A percentile compares a stretch with the other conserved stretches of the same genome.
phyloP scores from a whole-genome alignment of 2,797 vertebrate species.

The Paratrypauchen microcephalus region DNA sequence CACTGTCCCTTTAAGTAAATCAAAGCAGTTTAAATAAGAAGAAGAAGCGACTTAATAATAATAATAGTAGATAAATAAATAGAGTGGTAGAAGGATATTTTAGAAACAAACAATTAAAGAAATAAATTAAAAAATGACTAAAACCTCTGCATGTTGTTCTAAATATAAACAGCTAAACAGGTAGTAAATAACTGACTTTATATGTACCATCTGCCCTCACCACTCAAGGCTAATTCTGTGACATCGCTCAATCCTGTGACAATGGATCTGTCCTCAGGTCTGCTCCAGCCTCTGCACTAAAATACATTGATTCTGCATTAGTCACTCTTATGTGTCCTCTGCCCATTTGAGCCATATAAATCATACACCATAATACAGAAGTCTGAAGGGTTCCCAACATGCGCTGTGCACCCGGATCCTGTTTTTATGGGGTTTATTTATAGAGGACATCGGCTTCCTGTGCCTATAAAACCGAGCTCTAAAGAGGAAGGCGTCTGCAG shows the following conservation, averaged over 20 bases:
- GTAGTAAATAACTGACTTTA: not conserved
- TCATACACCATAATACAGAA: not conserved
- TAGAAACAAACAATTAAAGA: not conserved
- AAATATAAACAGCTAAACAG: not conserved
- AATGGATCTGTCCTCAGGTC: slow-evolving; percentile 1
- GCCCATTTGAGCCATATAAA: not conserved
- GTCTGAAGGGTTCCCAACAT: not conserved
- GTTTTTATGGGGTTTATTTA: slow-evolving; percentile 3
- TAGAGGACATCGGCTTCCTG: not conserved
- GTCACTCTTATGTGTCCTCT: not conserved
- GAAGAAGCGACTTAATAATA: too few relatives aligned
- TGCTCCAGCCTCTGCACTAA: not conserved
- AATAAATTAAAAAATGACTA: not conserved
- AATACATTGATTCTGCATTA: slow-evolving; percentile 11
- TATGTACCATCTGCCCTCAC: not conserved
- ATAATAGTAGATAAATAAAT: too few relatives aligned
- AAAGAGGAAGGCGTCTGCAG: slow-evolving; percentile 1
- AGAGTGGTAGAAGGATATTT: too few relatives aligned
- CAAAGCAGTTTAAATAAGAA: too few relatives aligned
- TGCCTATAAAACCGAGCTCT: not conserved
- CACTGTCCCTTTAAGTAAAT: too few relatives aligned
- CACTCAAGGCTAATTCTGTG: not conserved
- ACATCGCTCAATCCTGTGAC: not conserved
- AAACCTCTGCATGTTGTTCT: not conserved
- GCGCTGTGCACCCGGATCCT: not conserved